Base-by-base conservation (phyloP, 2,797 vertebrate species). In the Tenualosa thibaudeaui region DNA sequence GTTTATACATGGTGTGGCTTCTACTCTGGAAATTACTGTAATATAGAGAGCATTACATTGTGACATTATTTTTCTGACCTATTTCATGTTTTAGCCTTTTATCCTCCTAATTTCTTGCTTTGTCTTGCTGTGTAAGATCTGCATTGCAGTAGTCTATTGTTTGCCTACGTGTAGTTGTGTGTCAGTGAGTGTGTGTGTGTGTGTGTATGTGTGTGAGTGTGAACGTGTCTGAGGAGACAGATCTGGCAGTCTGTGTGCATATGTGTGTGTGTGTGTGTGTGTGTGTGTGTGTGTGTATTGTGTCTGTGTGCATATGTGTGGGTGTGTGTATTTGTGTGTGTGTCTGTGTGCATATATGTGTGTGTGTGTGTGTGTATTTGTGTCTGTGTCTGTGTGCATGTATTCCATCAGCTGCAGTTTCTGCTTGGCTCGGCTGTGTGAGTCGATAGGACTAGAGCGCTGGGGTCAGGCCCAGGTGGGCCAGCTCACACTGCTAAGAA, bases 401-500 rank as follows among this genome's bases (percentile, higher is more conserved):
- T 54, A 26, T 53, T 81, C 40, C 71, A 78, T 78, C 71, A 86
- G 81, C 53, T 19, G 37, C 31, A 81, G 78, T 78, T 78, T 78
- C 40, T 78, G 37, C 68, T 54, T 84, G 65, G 49, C 26, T 78
- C 3, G 26, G n/a, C 71, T 84, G 8, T 7, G 24, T 13, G 40
- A 51, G 51, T 43, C 53, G 54, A 84, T 54, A n/a, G 26, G 53
- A 82, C 81, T 22, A 54, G 15, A 15, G 31, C 56, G 49, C 24
- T 0, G 81, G 84, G 85, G 85, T 65, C 75, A 37, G 58, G 56
- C 50, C 49, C 85, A 40, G 54, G 3, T 51, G 24, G 82, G 53
- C n/a, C 68, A 8, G 31, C 53, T 81, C 62, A 84, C 54, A 40
- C 78, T 81, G 71, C 81, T 86, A 75, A 82, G 81, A 84, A 84